phyloP scores from a whole-genome alignment of 2,113 vertebrate genomes.

The Pterocles gutturalis region DNA sequence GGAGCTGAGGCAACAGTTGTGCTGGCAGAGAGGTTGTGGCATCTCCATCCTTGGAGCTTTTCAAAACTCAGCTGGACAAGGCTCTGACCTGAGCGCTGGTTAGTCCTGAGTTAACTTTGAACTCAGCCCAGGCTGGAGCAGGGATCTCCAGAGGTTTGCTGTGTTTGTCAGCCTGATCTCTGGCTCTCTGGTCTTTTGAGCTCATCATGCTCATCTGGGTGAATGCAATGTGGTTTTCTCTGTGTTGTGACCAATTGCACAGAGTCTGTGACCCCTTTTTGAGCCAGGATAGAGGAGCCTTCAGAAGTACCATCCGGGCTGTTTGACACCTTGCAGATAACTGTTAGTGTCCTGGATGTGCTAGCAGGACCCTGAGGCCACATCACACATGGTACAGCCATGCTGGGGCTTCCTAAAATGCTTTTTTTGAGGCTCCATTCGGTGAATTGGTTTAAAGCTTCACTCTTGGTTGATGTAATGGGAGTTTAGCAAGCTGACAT shows the following conservation, averaged over 20 bases:
- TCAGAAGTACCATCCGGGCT: background rate
- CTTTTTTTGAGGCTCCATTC: background rate
- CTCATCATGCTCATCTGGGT: background rate
- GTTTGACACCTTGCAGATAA: background rate
- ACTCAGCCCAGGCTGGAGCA: background rate
- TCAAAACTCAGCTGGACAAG: background rate
- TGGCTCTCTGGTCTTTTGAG: fast-evolving
- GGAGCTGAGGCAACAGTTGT: background rate
- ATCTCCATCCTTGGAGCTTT: background rate
- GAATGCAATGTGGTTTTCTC: fast-evolving
- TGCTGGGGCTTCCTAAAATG: background rate
- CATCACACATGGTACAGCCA: fast-evolving
- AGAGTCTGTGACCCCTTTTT: background rate
- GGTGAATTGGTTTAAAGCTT: background rate
- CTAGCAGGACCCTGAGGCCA: background rate
- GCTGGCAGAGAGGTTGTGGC: background rate
- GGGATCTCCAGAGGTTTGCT: background rate
- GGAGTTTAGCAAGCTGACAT: background rate
- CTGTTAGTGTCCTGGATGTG: background rate
- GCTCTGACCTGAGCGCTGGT: background rate
- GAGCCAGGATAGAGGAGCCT: fast-evolving
- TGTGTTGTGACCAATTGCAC: fast-evolving
- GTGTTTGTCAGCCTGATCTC: background rate
- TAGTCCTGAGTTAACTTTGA: background rate
- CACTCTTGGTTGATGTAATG: fast-evolving